These are phyloP conservation scores for Meloidogyne hapla DNA, from an alignment of 1,140 invertebrate genomes.

Conservation along the genomic window DNA sequence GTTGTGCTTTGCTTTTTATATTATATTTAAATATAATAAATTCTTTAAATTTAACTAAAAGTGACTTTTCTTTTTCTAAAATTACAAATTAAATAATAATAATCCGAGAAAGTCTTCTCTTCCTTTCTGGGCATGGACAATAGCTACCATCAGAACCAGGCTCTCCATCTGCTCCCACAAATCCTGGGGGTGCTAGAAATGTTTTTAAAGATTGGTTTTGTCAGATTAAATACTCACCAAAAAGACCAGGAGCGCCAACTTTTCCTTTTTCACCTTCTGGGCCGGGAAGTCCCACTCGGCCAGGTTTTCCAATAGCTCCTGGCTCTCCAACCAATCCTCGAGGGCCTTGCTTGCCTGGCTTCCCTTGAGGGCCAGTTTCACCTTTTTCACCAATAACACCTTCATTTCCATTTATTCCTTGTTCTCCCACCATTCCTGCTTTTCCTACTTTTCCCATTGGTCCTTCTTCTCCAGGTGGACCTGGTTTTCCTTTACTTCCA, in stretches of 20 bases:
- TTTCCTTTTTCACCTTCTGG: conserved; percentile 11
- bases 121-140: conserved; percentile 32
- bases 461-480: conserved; percentile 4
- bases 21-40: no score
- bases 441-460: conserved; percentile 13
- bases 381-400: conserved; percentile 17
- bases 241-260: conserved; percentile 13
- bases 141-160: conserved; percentile 30
- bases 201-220: not conserved
- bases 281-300: conserved; percentile 9
- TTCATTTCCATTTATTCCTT: conserved; percentile 17
- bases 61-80: not conserved
- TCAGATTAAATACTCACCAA: not conserved
- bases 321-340: conserved; percentile 8
- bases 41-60: no score
- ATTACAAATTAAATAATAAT: conserved; percentile 21
- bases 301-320: conserved; percentile 21
- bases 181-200: conserved; percentile 20
- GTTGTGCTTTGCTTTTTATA: no score
- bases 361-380: conserved; percentile 8
- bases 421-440: conserved; percentile 8
- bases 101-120: conserved; percentile 13
- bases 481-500: conserved; percentile 8
- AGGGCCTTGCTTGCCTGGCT: conserved; percentile 12
- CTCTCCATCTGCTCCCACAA: conserved; percentile 19